phyloP scores from a whole-genome alignment of 2,888 invertebrate genomes.

The Synanthedon vespiformis region DNA sequence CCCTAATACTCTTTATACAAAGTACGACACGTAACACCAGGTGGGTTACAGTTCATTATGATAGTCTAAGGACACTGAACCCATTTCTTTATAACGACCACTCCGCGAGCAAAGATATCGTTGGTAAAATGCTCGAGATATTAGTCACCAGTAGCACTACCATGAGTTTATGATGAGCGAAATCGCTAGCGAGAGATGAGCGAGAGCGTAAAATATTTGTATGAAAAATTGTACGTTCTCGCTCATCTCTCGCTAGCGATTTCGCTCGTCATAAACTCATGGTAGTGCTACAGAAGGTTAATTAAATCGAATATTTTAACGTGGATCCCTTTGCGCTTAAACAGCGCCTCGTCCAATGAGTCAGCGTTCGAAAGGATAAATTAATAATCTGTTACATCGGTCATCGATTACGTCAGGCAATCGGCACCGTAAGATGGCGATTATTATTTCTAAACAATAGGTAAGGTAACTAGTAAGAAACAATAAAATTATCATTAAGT shows the following conservation, averaged over 20 bases:
- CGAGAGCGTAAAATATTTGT: too few species aligned
- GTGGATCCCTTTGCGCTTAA: constrained; percentile 15
- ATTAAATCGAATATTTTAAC: constrained; percentile 36
- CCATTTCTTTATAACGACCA: constrained; percentile 1
- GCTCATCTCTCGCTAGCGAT: too few species aligned
- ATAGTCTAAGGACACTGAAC: constrained; percentile 19
- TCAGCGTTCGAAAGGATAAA: constrained; percentile 35
- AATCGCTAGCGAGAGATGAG: too few species aligned
- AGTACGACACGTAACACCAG: constrained; percentile 17
- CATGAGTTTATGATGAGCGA: too few species aligned
- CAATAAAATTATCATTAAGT: too few species aligned
- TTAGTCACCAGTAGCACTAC: constrained; percentile 53
- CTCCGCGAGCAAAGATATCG: constrained; percentile 14
- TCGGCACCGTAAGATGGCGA: constrained; percentile 4
- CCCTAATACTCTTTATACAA: constrained; percentile 21
- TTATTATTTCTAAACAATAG: neutral
- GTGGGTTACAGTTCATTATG: constrained; percentile 23
- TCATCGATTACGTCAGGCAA: constrained; percentile 40
- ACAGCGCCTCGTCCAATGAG: constrained; percentile 20
- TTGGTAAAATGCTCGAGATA: constrained; percentile 20
- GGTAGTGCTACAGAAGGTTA: too few species aligned
- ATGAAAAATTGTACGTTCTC: too few species aligned
- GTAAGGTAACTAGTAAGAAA: neutral
- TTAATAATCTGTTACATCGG: constrained; percentile 30
- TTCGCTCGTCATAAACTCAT: too few species aligned